A percentile compares a stretch with the other conserved stretches of the same genome.
Conservation (phyloP, 1,140 invertebrate genomes). For the Centruroides sculpturatus region DNA sequence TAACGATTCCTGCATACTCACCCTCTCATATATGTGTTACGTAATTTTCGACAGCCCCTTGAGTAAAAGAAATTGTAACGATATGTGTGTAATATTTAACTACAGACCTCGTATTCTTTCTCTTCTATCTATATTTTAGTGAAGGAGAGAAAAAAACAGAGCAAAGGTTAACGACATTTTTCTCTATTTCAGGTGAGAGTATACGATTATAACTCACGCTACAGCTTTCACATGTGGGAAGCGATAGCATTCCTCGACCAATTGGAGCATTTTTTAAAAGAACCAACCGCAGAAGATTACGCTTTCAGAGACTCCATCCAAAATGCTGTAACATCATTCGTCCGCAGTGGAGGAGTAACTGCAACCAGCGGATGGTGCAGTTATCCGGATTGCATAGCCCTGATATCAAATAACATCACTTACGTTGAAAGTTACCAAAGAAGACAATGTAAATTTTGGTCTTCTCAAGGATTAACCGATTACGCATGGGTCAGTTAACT, state of each 20-base stretch:
- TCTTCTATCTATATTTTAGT: no score
- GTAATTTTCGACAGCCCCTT: no score
- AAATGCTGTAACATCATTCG: constrained; percentile 11
- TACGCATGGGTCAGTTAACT: constrained; percentile 15
- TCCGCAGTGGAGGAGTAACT: constrained; percentile 5
- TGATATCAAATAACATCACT: constrained; percentile 3
- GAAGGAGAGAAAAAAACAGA: no score
- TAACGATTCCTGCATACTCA: no score
- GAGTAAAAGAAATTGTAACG: no score
- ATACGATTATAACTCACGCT: constrained; percentile 14
- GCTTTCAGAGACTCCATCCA: constrained; percentile 11
- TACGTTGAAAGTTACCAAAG: constrained; percentile 1
- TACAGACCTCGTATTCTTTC: no score
- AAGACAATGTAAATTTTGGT: constrained; percentile 15
- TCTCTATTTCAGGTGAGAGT: constrained; percentile 10
- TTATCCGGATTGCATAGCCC: neutral
- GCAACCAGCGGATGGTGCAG: constrained; percentile 4
- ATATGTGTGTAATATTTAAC: no score
- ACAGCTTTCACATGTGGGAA: constrained; percentile 18
- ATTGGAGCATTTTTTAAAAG: constrained; percentile 8
- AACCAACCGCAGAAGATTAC: constrained; percentile 9
- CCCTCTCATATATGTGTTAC: no score
- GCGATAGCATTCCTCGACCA: constrained; percentile 16
- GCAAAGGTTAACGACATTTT: neutral
- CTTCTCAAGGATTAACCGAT: constrained; percentile 4